These are phyloP conservation scores for Tarsius wallacei DNA, from an alignment of 2,797 vertebrate genomes.

Conservation along the genomic window DNA sequence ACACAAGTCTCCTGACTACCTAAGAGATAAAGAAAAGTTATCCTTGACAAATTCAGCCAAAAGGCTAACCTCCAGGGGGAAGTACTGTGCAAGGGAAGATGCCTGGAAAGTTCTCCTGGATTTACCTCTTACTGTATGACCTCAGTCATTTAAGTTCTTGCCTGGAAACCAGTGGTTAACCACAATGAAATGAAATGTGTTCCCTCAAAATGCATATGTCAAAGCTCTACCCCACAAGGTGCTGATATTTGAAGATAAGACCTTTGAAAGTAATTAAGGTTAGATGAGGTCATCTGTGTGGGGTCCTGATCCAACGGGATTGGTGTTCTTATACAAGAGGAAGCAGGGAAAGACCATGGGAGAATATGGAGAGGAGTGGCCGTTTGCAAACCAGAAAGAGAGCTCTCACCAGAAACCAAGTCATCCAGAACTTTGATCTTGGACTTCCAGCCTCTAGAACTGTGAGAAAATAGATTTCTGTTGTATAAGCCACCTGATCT, in stretches of 20 bases:
- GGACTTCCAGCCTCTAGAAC: not conserved
- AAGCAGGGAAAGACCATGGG: not conserved
- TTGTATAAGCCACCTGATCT: not conserved
- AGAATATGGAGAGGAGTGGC: not conserved
- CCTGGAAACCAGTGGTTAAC: not conserved
- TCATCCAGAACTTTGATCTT: not conserved
- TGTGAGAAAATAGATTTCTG: not conserved
- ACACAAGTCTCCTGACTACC: not conserved
- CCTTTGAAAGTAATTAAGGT: not conserved
- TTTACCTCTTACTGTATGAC: not conserved
- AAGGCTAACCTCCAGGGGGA: not conserved
- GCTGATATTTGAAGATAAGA: not conserved
- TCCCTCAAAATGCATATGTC: not conserved
- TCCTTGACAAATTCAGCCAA: not conserved
- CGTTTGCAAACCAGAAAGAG: not conserved
- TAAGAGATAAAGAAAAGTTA: not conserved
- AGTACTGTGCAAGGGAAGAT: not conserved
- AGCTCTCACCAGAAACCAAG: not conserved
- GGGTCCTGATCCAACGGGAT: not conserved
- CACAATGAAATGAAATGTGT: not conserved
- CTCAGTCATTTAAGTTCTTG: not conserved
- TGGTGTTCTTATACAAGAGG: not conserved
- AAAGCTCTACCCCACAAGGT: not conserved
- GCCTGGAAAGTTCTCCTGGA: not conserved
- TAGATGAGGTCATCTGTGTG: not conserved